phyloP scores from a whole-genome alignment of 2,888 invertebrate species.

The Notodonta dromedarius region DNA sequence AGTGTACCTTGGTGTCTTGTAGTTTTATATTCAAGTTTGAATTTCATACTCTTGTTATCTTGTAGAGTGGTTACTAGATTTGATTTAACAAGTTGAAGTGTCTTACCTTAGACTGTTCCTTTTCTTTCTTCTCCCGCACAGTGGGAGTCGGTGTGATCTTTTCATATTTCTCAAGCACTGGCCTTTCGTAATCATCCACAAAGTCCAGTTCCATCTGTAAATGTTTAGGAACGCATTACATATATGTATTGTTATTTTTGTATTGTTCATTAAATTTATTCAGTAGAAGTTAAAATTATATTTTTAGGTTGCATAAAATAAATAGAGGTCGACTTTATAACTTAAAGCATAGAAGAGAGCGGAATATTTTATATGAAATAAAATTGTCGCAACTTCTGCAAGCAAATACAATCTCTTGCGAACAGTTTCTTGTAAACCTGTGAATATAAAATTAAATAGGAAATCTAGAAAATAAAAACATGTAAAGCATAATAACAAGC shows the following conservation, averaged over 20 bases:
- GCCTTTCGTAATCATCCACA: conserved; percentile 89
- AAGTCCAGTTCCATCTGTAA: conserved; percentile 78
- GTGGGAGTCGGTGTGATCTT: conserved; percentile 81
- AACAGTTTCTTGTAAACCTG: conserved; percentile 8
- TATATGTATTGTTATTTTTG: conserved; percentile 5
- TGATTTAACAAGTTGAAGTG: background rate
- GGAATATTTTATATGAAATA: background rate
- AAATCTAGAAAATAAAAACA: conserved; percentile 27
- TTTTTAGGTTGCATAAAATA: too few species aligned
- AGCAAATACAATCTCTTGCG: background rate
- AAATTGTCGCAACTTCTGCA: background rate
- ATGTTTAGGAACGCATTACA: conserved; percentile 20
- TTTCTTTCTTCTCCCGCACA: conserved; percentile 74
- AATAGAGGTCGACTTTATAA: too few species aligned
- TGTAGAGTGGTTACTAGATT: background rate
- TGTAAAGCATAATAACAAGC: conserved; percentile 51
- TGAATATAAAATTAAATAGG: conserved; percentile 27
- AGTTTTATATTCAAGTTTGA: background rate
- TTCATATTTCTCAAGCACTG: conserved; percentile 89
- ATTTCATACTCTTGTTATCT: background rate
- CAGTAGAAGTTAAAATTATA: too few species aligned
- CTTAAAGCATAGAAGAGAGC: background rate
- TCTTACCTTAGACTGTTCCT: conserved; percentile 66
- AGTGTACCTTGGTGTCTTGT: background rate
- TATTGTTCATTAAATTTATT: too few species aligned